These are phyloP conservation scores for Corvus hawaiiensis DNA, from an alignment of 2,113 vertebrate genomes.

Conservation along the genomic window DNA sequence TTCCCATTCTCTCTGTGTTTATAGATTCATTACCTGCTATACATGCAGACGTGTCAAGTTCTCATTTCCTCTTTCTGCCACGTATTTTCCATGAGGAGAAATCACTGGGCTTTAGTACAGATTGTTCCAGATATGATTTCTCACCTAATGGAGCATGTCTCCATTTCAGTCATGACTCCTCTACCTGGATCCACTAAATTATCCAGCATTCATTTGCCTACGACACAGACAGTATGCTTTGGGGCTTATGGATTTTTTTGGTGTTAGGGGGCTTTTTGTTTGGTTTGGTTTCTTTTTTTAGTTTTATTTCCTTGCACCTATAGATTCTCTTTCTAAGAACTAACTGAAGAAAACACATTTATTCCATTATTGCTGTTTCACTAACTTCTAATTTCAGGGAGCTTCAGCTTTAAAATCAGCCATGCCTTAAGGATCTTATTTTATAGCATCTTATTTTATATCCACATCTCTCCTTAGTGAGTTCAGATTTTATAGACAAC, in stretches of 20 bases:
- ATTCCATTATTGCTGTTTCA: not conserved
- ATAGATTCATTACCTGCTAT: not conserved
- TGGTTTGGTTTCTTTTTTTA: not conserved
- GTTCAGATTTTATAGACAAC: not conserved
- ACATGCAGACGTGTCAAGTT: not conserved
- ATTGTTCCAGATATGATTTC: not conserved
- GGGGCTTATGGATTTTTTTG: not conserved
- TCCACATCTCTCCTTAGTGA: not conserved
- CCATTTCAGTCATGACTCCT: not conserved
- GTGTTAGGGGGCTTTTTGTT: not conserved
- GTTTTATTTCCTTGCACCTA: not conserved
- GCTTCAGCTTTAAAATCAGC: not conserved
- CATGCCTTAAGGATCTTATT: not conserved
- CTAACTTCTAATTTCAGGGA: not conserved
- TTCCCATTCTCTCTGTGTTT: not conserved
- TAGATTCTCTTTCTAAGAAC: not conserved
- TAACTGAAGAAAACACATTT: not conserved
- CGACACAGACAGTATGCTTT: not conserved
- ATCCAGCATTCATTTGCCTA: not conserved
- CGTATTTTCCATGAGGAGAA: not conserved
- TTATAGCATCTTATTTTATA: not conserved
- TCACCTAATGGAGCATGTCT: not conserved
- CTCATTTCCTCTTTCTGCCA: not conserved
- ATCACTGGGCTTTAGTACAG: not conserved
- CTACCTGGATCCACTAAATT: not conserved